phyloP scores from a whole-genome alignment of 2,888 invertebrate species.

The Agonopterix subpropinquella region DNA sequence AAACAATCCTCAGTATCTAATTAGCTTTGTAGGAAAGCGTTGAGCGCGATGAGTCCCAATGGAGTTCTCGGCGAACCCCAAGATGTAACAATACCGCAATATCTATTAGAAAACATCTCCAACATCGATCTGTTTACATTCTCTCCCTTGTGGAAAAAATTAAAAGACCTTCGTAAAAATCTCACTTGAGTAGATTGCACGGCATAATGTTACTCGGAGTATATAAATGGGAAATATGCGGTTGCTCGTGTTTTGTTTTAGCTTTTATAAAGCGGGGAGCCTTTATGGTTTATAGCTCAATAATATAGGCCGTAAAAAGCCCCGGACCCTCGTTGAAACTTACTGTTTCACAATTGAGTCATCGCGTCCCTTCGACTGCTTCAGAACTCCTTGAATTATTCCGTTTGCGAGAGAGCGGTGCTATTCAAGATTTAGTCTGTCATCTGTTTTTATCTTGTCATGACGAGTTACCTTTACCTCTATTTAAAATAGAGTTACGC shows the following conservation, averaged over 20 bases:
- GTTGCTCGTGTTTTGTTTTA: slow-evolving; percentile 56
- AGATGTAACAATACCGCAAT: background rate
- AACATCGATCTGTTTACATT: slow-evolving; percentile 10
- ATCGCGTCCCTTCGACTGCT: slow-evolving; percentile 44
- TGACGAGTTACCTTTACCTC: slow-evolving; percentile 3
- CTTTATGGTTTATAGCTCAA: slow-evolving; percentile 68
- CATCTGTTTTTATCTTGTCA: slow-evolving; percentile 16
- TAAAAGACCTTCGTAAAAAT: slow-evolving; percentile 39
- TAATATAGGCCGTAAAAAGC: slow-evolving; percentile 60
- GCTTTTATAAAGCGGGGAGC: slow-evolving; percentile 54
- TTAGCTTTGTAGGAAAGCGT: too few relatives aligned
- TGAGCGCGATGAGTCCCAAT: too few relatives aligned
- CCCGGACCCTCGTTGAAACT: slow-evolving; percentile 46
- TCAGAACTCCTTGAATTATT: slow-evolving; percentile 45
- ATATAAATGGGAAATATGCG: slow-evolving; percentile 58
- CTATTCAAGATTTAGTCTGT: slow-evolving; percentile 18
- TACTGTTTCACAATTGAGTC: slow-evolving; percentile 54
- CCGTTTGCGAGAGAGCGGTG: slow-evolving; percentile 31
- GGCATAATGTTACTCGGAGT: slow-evolving; percentile 41
- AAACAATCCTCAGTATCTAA: too few relatives aligned
- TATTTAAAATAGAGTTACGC: background rate
- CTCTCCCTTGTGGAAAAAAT: slow-evolving; percentile 26
- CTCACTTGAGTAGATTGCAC: slow-evolving; percentile 41
- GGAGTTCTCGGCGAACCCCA: too few relatives aligned
- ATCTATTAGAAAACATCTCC: background rate